Evolutionary conservation across 1,140 invertebrate species (phyloP).

Genomic region (Alviniconcha marisindica): DNA sequence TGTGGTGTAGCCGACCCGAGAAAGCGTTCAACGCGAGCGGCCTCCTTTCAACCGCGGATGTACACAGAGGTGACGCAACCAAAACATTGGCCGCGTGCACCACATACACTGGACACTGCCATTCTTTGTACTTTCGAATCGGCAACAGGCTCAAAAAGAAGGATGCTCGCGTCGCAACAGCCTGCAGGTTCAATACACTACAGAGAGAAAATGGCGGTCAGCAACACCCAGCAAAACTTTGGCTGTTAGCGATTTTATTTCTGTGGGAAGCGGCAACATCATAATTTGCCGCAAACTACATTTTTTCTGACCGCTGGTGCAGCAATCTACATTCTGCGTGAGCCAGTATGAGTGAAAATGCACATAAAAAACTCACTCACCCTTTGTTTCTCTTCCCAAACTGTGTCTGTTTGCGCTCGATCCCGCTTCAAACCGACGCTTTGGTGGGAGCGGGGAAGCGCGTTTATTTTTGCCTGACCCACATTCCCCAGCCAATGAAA

Average conservation of each 20-base stretch:
- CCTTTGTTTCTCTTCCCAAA: conserved; percentile 20
- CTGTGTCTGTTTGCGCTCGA: conserved; percentile 14
- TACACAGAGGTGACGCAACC: background rate
- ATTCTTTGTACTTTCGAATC: too few relatives aligned
- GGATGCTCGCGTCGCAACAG: too few relatives aligned
- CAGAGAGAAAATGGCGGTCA: conserved; percentile 22
- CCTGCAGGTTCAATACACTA: background rate
- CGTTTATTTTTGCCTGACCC: conserved; percentile 32
- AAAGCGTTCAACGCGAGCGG: too few relatives aligned
- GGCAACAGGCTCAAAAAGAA: too few relatives aligned
- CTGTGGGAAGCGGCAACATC: too few relatives aligned
- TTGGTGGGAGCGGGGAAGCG: conserved; percentile 29
- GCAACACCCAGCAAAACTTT: background rate
- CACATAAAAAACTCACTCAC: background rate
- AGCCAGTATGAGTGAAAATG: background rate
- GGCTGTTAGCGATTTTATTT: background rate
- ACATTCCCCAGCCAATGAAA: conserved; percentile 30
- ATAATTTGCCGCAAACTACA: too few relatives aligned
- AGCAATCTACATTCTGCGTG: background rate
- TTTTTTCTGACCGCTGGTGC: too few relatives aligned
- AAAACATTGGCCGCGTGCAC: too few relatives aligned
- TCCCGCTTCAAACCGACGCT: conserved; percentile 38
- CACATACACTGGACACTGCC: too few relatives aligned
- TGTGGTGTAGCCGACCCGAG: too few relatives aligned
- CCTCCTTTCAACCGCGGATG: background rate